phyloP scores from a whole-genome alignment of 1,140 invertebrate genomes.

The Drosophila ercepeae region DNA sequence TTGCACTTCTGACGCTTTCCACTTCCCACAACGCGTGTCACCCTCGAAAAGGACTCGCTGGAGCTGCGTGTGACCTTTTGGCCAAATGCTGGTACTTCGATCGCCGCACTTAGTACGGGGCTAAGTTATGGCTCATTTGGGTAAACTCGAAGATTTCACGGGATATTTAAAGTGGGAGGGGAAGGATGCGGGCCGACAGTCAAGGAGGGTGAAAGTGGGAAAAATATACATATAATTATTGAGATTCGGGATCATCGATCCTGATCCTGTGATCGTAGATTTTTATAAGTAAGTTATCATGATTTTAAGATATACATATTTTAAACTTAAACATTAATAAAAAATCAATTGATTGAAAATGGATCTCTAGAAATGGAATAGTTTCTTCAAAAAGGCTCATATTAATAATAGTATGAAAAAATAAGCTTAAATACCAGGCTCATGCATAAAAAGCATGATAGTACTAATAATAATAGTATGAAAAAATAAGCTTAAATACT shows the following conservation, averaged over 20 bases:
- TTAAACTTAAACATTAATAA: no score
- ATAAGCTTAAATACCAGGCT: no score
- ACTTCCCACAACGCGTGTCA: slow-evolving; percentile 62
- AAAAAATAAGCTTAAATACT: no score
- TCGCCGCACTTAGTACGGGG: slow-evolving; percentile 29
- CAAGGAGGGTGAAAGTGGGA: slow-evolving; percentile 12
- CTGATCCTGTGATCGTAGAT: neutral
- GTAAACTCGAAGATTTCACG: slow-evolving; percentile 51
- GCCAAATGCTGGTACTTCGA: slow-evolving; percentile 69
- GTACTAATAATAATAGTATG: no score
- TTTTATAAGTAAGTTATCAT: neutral
- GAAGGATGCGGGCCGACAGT: slow-evolving; percentile 15
- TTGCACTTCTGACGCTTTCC: slow-evolving; percentile 6
- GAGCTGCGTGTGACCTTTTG: slow-evolving; percentile 68
- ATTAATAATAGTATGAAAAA: no score
- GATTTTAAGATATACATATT: no score
- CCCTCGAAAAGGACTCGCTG: slow-evolving; percentile 40
- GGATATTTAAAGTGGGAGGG: slow-evolving; percentile 26
- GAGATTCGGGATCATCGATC: neutral
- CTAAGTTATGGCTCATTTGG: slow-evolving; percentile 45
- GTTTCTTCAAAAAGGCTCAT: no score
- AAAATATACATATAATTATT: neutral
- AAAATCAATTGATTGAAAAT: no score
- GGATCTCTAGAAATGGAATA: no score
- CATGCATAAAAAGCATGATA: no score